Evolutionary conservation across 2,797 vertebrate genomes (phyloP).

Genomic region (Sebastes kiyomatsui): DNA sequence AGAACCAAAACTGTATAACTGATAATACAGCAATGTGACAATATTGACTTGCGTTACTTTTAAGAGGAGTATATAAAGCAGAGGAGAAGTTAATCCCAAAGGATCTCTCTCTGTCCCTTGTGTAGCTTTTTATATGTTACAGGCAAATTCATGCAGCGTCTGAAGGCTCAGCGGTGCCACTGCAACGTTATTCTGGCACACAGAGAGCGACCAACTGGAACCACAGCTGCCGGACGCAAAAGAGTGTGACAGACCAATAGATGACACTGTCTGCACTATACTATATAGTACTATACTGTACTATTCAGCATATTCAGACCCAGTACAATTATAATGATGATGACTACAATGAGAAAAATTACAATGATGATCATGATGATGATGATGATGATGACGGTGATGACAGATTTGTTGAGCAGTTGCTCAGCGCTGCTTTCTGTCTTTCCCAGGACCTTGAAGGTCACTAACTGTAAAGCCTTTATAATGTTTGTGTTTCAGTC

Average conservation of each 20-base stretch:
- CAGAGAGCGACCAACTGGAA: constrained; percentile 63
- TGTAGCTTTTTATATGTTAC: constrained; percentile 65
- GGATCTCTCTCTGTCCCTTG: constrained; percentile 50
- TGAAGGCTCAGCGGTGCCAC: constrained; percentile 45
- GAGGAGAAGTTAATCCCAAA: constrained; percentile 48
- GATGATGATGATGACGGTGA: constrained; percentile 31
- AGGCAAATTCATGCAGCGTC: constrained; percentile 72
- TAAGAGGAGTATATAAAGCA: constrained; percentile 12
- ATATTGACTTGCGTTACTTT: neutral
- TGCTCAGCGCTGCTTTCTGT: constrained; percentile 50
- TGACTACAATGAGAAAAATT: neutral
- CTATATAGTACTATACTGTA: too few species aligned
- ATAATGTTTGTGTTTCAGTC: constrained; percentile 65
- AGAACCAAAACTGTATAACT: neutral
- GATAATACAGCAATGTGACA: neutral
- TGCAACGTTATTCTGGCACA: constrained; percentile 50
- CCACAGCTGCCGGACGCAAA: constrained; percentile 71
- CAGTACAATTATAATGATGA: neutral
- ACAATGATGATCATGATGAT: constrained; percentile 15
- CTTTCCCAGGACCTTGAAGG: constrained; percentile 80
- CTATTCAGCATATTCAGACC: constrained; percentile 16
- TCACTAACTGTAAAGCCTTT: constrained; percentile 65
- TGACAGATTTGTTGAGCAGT: constrained; percentile 64
- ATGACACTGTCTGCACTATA: constrained; percentile 36
- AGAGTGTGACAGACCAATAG: constrained; percentile 46